phyloP scores from a whole-genome alignment of 2,888 invertebrate species.

The Agriopis leucophaearia region DNA sequence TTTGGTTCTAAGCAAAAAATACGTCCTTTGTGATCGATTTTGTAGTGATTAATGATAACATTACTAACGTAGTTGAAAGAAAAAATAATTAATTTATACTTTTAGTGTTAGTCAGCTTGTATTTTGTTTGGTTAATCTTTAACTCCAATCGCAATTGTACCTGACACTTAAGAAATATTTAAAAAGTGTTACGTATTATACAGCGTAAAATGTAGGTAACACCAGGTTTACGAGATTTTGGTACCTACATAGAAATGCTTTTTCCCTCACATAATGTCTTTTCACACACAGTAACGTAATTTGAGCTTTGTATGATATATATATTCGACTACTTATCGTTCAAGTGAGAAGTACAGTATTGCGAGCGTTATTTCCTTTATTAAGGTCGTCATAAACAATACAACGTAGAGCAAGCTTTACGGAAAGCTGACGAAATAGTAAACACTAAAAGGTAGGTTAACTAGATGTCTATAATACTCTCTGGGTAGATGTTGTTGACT shows the following conservation, averaged over 20 bases:
- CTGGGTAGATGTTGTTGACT: conserved; percentile 12
- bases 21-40: too few species aligned
- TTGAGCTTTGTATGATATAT: conserved; percentile 9
- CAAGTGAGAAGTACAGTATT: conserved; percentile 21
- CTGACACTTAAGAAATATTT: too few species aligned
- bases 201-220: neutral
- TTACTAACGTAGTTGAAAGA: too few species aligned
- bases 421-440: conserved; percentile 31
- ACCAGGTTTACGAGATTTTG: conserved; percentile 8
- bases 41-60: too few species aligned
- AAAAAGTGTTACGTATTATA: neutral
- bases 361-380: conserved; percentile 24
- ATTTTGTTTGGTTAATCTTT: too few species aligned
- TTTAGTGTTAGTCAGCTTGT: too few species aligned
- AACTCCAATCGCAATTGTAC: too few species aligned
- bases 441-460: conserved; percentile 39
- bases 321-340: conserved; percentile 12
- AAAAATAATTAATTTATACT: too few species aligned
- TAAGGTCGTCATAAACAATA: conserved; percentile 30
- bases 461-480: conserved; percentile 13
- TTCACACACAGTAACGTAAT: conserved; percentile 3
- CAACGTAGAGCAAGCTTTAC: conserved; percentile 15
- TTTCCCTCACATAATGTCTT: conserved; percentile 8
- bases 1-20: too few species aligned
- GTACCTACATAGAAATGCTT: conserved; percentile 21